Evolutionary conservation across 2,113 vertebrate species (phyloP), one percentile per base, ranked within the genome.

Genomic region (Oxyura jamaicensis): DNA sequence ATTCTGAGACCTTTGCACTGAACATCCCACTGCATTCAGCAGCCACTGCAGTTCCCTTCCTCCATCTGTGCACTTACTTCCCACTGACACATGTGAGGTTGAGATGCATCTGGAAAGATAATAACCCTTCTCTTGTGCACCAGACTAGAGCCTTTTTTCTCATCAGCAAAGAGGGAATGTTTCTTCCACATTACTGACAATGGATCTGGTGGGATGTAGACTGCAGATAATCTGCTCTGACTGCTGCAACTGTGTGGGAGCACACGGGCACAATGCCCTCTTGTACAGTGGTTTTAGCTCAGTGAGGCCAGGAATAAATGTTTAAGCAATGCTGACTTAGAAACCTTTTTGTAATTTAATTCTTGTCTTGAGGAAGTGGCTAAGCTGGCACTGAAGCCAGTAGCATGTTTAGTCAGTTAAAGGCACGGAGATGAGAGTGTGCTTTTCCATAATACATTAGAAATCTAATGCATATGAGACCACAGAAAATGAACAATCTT

Each of bases 321-420:
- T 62, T 92, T 83, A 79, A 55, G 58, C 18, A 69, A 69, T 23
- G 21, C 6, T 85, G 55, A 90, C 10, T 93, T 28, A 17, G 31
- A 63, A 63, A n/a, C 6, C 14, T 63, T 15, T 33, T 10, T 15
- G 8, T 17, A 3, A 0, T 42, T 86, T 91, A 46, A 35, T 58
- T 88, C 94, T 78, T 95, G 26, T 31, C 94, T 83, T 72, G 46
- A 58, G 46, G 35, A 90, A 91, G 50, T 72, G 41, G n/a, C 42
- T 72, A 65, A 88, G 63, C 35, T 46, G 35, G 7, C 21, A 53
- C 16, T 0, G 10, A 93, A 91, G 12, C 4, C 46, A 63, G 22
- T 12, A 75, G 23, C 28, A 46, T 22, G 17, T 55, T 74, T 67
- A 80, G 23, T 81, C 62, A 87, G 35, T 84, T 48, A 60, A 77